Evolutionary conservation across 2,888 invertebrate genomes (phyloP).

Genomic region (Drosophila pseudotalamancana): DNA sequence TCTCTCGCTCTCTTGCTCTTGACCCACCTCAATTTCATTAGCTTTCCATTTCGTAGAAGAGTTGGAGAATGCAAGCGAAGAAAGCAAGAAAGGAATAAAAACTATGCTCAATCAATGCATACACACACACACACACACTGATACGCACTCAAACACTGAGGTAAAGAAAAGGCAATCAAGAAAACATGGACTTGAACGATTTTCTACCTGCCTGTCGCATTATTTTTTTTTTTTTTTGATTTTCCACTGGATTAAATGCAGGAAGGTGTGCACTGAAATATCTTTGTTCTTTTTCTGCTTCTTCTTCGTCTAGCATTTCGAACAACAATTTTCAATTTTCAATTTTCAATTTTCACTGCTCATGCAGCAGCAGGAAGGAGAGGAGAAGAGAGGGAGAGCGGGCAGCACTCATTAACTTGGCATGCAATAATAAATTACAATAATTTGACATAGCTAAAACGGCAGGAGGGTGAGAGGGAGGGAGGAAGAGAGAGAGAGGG

Average conservation of each 20-base stretch:
- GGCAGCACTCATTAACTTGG: slow-evolving; percentile 70
- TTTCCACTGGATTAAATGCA: slow-evolving; percentile 72
- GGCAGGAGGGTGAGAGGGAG: slow-evolving; percentile 11
- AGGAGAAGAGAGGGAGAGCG: not conserved
- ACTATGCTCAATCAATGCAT: slow-evolving; percentile 45
- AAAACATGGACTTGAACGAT: slow-evolving; percentile 45
- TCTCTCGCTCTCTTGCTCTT: slow-evolving; percentile 38
- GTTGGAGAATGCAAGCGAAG: slow-evolving; percentile 39
- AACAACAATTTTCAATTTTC: slow-evolving; percentile 42
- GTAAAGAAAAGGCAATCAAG: slow-evolving; percentile 38
- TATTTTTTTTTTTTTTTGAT: slow-evolving; percentile 68
- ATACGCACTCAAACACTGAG: slow-evolving; percentile 15
- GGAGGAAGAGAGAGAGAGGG: slow-evolving; percentile 11
- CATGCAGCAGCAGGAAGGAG: not conserved
- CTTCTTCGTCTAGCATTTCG: slow-evolving; percentile 11
- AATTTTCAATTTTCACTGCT: slow-evolving; percentile 31
- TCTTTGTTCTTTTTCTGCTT: slow-evolving; percentile 30
- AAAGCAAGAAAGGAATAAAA: slow-evolving; percentile 12
- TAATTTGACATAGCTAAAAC: slow-evolving; percentile 63
- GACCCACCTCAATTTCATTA: slow-evolving; percentile 64
- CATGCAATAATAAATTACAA: slow-evolving; percentile 76
- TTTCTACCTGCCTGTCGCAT: slow-evolving; percentile 62
- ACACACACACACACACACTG: slow-evolving; percentile 24
- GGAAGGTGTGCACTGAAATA: slow-evolving; percentile 64
- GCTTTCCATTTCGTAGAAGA: slow-evolving; percentile 59